Percentiles rank a stretch among this genome's conserved stretches.
Evolutionary conservation across 2,797 vertebrate species (phyloP).

Genomic region (Cyprinodon diabolis): DNA sequence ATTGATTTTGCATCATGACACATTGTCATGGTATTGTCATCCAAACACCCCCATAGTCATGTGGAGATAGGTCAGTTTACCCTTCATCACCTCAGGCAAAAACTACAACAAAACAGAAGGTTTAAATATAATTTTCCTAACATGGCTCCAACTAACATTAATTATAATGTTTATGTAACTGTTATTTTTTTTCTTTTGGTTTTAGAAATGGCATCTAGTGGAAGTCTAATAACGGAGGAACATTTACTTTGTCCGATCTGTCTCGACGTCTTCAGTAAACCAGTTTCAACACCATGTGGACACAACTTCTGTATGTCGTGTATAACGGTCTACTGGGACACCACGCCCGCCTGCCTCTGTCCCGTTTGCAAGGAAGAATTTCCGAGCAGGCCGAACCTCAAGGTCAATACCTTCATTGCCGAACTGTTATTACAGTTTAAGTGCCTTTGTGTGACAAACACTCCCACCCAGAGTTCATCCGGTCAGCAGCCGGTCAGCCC

Average conservation of each 20-base stretch:
- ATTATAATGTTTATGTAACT: not conserved
- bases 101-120: too few species aligned
- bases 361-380: conserved; percentile 58
- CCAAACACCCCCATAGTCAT: too few species aligned
- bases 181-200: not conserved
- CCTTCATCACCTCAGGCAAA: too few species aligned
- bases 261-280: conserved; percentile 51
- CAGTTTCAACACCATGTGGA: conserved; percentile 69
- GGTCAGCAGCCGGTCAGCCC: not conserved
- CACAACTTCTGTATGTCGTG: conserved; percentile 73
- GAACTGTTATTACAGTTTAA: conserved; percentile 34
- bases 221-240: conserved; percentile 52
- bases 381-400: conserved; percentile 50
- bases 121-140: too few species aligned
- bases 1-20: too few species aligned
- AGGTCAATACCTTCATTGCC: conserved; percentile 69
- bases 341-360: conserved; percentile 13
- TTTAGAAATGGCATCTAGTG: conserved; percentile 62
- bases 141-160: not conserved
- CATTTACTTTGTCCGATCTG: conserved; percentile 70
- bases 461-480: not conserved
- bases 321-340: conserved; percentile 55
- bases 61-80: too few species aligned
- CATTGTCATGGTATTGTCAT: too few species aligned
- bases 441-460: conserved; percentile 9